Conservation (phyloP, 2,113 vertebrate genomes). For the Cheilinus undulatus region DNA sequence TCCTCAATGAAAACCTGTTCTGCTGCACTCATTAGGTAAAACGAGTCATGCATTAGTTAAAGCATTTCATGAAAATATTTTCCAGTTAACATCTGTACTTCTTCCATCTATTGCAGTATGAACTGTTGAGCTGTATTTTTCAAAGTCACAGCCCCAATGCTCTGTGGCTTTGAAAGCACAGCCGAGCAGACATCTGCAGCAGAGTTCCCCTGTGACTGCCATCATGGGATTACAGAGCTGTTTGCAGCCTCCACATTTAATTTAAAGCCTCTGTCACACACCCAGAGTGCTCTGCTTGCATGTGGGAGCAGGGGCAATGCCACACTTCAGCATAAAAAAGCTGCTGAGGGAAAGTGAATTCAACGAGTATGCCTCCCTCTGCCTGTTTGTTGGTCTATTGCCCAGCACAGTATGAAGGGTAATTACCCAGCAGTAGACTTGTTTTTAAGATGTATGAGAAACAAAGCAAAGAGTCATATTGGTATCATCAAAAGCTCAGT, state of each 20-base stretch:
- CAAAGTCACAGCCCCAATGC: conserved; percentile 1
- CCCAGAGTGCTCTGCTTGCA: conserved; percentile 59
- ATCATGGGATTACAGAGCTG: conserved; percentile 56
- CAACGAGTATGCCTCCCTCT: conserved; percentile 41
- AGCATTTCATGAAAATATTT: not conserved
- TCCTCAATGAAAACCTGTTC: too few relatives aligned
- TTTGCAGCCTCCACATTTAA: conserved; percentile 61
- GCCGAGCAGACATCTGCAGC: conserved; percentile 53
- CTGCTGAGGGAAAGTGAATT: conserved; percentile 67
- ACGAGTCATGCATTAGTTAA: not conserved
- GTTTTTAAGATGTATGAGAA: conserved; percentile 36
- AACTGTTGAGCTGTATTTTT: conserved; percentile 30
- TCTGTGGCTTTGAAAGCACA: conserved; percentile 25
- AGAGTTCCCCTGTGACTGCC: conserved; percentile 57
- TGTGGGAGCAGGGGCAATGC: conserved; percentile 47
- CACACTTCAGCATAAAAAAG: conserved; percentile 70
- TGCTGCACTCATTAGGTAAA: not conserved
- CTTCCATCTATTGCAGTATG: not conserved
- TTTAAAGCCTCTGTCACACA: conserved; percentile 69
- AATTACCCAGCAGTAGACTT: conserved; percentile 59
- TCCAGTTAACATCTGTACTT: not conserved
- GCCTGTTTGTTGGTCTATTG: conserved; percentile 41
- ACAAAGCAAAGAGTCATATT: conserved; percentile 23
- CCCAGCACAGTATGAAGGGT: conserved; percentile 48
- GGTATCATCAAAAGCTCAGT: conserved; percentile 41